phyloP scores from a whole-genome alignment of 1,140 invertebrate genomes.

The Megalonaias nervosa region DNA sequence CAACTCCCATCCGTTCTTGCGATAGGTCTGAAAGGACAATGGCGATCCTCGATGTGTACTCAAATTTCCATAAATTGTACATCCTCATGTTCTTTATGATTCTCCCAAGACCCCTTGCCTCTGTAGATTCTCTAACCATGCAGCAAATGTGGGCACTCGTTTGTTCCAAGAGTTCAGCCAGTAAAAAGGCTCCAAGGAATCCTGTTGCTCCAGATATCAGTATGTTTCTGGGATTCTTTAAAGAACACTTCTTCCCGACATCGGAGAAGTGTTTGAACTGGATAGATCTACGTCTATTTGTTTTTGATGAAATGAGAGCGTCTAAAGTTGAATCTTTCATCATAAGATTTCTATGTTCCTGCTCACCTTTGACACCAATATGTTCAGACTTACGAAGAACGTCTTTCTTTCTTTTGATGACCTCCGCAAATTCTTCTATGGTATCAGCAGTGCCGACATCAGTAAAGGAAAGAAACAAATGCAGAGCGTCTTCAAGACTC shows the following conservation, averaged over 20 bases:
- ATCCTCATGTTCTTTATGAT: constrained; percentile 46
- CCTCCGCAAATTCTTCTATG: constrained; percentile 50
- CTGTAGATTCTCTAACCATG: constrained; percentile 51
- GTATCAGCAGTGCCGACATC: constrained; percentile 52
- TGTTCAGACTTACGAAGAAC: constrained; percentile 24
- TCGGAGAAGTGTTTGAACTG: constrained; percentile 32
- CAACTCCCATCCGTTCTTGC: constrained; percentile 45
- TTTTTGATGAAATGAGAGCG: constrained; percentile 12
- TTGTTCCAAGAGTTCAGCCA: constrained; percentile 49
- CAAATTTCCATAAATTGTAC: constrained; percentile 50
- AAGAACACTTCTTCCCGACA: constrained; percentile 6
- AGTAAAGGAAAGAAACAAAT: constrained; percentile 42
- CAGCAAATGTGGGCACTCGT: constrained; percentile 48
- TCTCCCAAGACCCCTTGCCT: constrained; percentile 43
- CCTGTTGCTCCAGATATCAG: constrained; percentile 52
- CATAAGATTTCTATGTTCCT: constrained; percentile 35
- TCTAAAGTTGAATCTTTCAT: constrained; percentile 36
- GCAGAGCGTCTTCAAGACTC: constrained; percentile 39
- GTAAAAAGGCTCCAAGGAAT: constrained; percentile 49
- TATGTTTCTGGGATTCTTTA: constrained; percentile 42
- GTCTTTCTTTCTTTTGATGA: constrained; percentile 41
- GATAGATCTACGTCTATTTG: constrained; percentile 30
- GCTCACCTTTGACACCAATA: constrained; percentile 6
- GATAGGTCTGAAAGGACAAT: constrained; percentile 51
- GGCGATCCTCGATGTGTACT: constrained; percentile 41